These are phyloP conservation scores for Rattus rattus DNA, from an alignment of 2,113 vertebrate species.

Conservation along the genomic window DNA sequence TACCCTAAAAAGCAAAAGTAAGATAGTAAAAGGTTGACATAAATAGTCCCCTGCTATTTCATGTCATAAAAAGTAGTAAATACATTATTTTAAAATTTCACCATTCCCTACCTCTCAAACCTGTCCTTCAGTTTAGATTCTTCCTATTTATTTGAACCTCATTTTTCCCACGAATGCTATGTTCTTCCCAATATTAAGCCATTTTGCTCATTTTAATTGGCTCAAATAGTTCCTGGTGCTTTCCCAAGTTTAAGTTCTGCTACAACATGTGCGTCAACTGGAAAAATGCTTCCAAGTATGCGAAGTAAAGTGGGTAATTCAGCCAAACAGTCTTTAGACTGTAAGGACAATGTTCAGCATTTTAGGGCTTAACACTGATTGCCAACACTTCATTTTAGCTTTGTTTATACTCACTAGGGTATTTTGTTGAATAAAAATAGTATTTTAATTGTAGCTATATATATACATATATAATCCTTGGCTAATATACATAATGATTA, in stretches of 20 bases:
- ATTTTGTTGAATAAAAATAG: constrained; percentile 17
- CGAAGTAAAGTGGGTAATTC: background rate
- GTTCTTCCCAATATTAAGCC: background rate
- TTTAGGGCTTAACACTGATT: background rate
- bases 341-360: background rate
- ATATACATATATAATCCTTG: background rate
- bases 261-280: constrained; percentile 41
- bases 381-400: background rate
- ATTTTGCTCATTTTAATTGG: background rate
- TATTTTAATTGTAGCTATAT: background rate
- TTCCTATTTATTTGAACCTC: background rate
- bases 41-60: background rate
- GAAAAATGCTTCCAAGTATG: background rate
- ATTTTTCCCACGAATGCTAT: background rate
- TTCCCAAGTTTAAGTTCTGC: constrained; percentile 39
- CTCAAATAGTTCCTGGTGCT: background rate
- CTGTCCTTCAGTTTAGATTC: background rate
- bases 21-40: background rate
- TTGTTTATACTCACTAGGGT: background rate
- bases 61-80: constrained; percentile 9
- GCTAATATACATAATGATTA: background rate
- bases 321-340: background rate
- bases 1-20: background rate
- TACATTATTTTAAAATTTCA: background rate
- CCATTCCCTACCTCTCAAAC: constrained; percentile 10